These are phyloP conservation scores for Numida meleagris DNA, from an alignment of 2,113 vertebrate species.

Conservation along the genomic window DNA sequence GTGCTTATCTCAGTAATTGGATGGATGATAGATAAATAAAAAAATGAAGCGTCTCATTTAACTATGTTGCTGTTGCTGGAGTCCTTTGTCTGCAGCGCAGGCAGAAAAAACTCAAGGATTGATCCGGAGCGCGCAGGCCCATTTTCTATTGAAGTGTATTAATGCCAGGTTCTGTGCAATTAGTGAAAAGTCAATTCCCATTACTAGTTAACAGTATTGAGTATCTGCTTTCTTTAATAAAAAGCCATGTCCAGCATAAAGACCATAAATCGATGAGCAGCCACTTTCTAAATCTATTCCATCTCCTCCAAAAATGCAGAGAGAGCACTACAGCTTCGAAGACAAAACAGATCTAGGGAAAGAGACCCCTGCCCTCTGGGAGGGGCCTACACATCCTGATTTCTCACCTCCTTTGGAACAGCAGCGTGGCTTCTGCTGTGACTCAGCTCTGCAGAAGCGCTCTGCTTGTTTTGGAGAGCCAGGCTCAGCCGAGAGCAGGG, in stretches of 20 bases:
- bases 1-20: slow-evolving; percentile 28
- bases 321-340: not conserved
- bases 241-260: slow-evolving; percentile 87
- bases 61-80: slow-evolving; percentile 49
- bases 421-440: not conserved
- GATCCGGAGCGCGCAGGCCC: slow-evolving; percentile 80
- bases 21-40: slow-evolving; percentile 20
- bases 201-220: slow-evolving; percentile 94
- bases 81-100: slow-evolving; percentile 69
- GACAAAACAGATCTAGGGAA: not conserved
- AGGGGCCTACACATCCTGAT: not conserved
- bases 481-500: not conserved
- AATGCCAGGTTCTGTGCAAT: slow-evolving; percentile 92
- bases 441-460: not conserved
- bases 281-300: slow-evolving; percentile 74
- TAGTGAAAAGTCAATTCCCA: slow-evolving; percentile 95
- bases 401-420: not conserved
- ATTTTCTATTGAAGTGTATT: slow-evolving; percentile 89
- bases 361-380: not conserved
- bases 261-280: slow-evolving; percentile 82
- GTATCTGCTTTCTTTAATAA: slow-evolving; percentile 96
- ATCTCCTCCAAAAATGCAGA: slow-evolving; percentile 58
- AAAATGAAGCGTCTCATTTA: slow-evolving; percentile 51
- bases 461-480: not conserved
- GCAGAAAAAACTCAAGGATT: slow-evolving; percentile 80